Conservation (phyloP, 2,797 vertebrate genomes). For the Graptemys geographica region DNA sequence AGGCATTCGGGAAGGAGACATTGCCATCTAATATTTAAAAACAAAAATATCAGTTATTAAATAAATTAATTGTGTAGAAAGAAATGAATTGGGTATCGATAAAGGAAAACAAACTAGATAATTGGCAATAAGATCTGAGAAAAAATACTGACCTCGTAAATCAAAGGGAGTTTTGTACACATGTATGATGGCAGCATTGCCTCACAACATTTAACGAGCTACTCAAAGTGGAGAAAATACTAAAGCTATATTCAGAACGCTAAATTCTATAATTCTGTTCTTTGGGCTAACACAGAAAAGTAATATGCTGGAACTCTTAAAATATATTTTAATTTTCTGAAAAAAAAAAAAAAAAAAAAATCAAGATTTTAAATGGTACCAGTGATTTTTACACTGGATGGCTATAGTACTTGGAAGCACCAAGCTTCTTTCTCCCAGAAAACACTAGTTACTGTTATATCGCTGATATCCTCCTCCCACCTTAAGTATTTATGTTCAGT, state of each 20-base stretch:
- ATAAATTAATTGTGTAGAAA: accelerated
- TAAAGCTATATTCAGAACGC: background rate
- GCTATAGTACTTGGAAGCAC: background rate
- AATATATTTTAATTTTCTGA: background rate
- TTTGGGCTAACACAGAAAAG: background rate
- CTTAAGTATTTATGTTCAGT: background rate
- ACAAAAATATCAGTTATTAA: background rate
- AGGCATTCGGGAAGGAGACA: slow-evolving; percentile 96
- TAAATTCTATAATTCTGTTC: background rate
- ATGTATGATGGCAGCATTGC: background rate
- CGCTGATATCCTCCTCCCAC: background rate
- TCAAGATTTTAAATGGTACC: background rate
- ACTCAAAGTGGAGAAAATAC: background rate
- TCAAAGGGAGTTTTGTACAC: background rate
- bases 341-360: background rate
- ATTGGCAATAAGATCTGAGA: background rate
- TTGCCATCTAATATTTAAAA: slow-evolving; percentile 88
- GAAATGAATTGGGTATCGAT: accelerated
- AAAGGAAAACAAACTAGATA: background rate
- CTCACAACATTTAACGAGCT: background rate
- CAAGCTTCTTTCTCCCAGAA: background rate
- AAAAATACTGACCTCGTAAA: background rate
- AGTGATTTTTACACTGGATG: background rate
- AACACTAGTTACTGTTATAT: background rate
- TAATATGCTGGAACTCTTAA: background rate